phyloP scores from a whole-genome alignment of 2,888 invertebrate species.

The Deilephila porcellus region DNA sequence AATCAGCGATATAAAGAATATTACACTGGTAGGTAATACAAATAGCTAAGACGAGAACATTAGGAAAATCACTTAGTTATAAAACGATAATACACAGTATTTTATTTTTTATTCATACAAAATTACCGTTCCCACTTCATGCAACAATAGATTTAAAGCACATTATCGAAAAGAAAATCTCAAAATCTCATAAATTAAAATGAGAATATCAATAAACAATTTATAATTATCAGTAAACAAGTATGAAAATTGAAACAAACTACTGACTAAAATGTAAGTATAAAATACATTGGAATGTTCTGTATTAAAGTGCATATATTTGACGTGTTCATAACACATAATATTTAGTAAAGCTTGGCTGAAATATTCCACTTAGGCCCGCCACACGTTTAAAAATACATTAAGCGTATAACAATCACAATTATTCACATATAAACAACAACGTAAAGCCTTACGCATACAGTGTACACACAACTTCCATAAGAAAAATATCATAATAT shows the following conservation, averaged over 20 bases:
- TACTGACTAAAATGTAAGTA: too few relatives aligned
- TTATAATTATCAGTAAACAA: not conserved
- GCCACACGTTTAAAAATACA: constrained; percentile 36
- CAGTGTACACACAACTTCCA: constrained; percentile 3
- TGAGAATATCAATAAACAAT: not conserved
- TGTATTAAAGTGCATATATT: not conserved
- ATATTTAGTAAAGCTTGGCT: constrained; percentile 57
- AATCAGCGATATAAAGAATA: not conserved
- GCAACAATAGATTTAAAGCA: too few relatives aligned
- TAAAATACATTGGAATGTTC: not conserved
- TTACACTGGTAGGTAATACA: not conserved
- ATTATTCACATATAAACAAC: constrained; percentile 56
- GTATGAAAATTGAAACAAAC: not conserved
- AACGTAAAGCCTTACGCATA: constrained; percentile 13
- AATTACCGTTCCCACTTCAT: too few relatives aligned
- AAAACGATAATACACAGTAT: too few relatives aligned
- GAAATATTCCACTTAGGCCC: constrained; percentile 58
- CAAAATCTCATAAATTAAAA: not conserved
- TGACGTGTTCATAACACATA: constrained; percentile 20
- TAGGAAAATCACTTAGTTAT: not conserved
- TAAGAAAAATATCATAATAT: constrained; percentile 1
- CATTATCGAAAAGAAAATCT: too few relatives aligned
- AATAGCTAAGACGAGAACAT: not conserved
- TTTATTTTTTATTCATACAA: too few relatives aligned
- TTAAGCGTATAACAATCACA: constrained; percentile 70